Base-by-base conservation (phyloP, 23 tunicate genomes). In the Oikopleura vanhoeffeni region DNA sequence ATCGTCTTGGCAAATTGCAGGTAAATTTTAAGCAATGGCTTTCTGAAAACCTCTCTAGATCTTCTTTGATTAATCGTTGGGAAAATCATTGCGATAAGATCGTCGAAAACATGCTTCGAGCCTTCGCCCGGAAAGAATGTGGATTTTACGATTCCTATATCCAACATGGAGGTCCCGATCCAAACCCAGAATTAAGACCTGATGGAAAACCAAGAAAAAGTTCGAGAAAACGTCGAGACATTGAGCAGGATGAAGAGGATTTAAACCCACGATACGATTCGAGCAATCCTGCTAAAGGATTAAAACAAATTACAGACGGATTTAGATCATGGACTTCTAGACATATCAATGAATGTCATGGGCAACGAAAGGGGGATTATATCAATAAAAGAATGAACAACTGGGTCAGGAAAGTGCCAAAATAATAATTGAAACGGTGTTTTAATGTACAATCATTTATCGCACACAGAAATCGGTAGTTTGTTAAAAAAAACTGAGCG, bases 161-260 rank as follows among this genome's bases (percentile, higher is more conserved):
- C 3, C 27, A 18, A 18, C 27, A 71, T 30, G 79, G 79, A 2
- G 79, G 79, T 32, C 79, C 79, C 27, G 79, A 71, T 38, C 79
- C 79, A 28, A 71, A 71, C 79, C 79, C 79, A 32, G 79, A 71
- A 2, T 38, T 24, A 18, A 33, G 79, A 71, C 79, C 79, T 38
- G 35, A 71, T 30, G 79, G 79, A 18, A 71, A 71, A 30, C 79
- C 79, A 32, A 28, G 79, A 71, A 28, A 32, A 30, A 30, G 3
- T 4, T 71, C 32, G 27, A 4, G 35, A 4, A 33, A 38, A 32
- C 27, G 35, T 2, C 79, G 79, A 24, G 35, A 30, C 3, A 18
- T 13, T 18, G 60, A 8, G 18, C 18, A 49, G 18, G 60, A 49
- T 18, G 60, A 49, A 18, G n/a, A n/a, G n/a, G 64, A 49, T 49